Percentiles rank a stretch among this genome's conserved stretches.
Evolutionary conservation across 2,797 vertebrate genomes (phyloP).

Genomic region (Hephaestus fuliginosus): DNA sequence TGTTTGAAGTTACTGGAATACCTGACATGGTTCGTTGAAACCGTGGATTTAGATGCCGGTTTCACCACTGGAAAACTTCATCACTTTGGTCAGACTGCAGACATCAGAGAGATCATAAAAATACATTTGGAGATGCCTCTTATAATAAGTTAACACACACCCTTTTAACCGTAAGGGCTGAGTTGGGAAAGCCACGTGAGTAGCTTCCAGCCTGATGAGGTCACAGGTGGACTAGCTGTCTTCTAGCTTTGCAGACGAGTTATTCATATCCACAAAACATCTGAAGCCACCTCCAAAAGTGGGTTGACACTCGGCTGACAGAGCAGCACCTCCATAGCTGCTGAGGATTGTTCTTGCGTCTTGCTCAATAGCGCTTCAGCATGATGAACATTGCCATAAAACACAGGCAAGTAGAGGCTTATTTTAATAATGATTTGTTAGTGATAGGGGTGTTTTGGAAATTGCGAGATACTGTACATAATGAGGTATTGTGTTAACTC

Average conservation of each 20-base stretch:
- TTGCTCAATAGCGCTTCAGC: not conserved
- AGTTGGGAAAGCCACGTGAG: no score
- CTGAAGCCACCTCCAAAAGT: no score
- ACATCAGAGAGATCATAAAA: not conserved
- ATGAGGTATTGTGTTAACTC: not conserved
- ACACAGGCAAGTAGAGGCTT: not conserved
- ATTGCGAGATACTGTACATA: not conserved
- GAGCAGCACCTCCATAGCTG: not conserved
- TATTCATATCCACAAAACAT: no score
- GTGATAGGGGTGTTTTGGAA: not conserved
- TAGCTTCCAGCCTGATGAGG: no score
- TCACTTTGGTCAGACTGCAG: not conserved
- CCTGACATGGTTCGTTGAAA: not conserved
- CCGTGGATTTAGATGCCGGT: not conserved
- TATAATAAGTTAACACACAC: no score
- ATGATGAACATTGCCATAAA: not conserved
- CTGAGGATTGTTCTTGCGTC: not conserved
- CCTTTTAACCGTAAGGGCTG: no score
- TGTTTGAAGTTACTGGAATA: not conserved
- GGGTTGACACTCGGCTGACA: no score
- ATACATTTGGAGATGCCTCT: no score
- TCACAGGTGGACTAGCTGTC: no score
- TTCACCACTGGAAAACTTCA: not conserved
- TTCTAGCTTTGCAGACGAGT: no score
- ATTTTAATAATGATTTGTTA: not conserved